Evolutionary conservation across 2,113 vertebrate genomes (phyloP).

Genomic region (Strigops habroptila): DNA sequence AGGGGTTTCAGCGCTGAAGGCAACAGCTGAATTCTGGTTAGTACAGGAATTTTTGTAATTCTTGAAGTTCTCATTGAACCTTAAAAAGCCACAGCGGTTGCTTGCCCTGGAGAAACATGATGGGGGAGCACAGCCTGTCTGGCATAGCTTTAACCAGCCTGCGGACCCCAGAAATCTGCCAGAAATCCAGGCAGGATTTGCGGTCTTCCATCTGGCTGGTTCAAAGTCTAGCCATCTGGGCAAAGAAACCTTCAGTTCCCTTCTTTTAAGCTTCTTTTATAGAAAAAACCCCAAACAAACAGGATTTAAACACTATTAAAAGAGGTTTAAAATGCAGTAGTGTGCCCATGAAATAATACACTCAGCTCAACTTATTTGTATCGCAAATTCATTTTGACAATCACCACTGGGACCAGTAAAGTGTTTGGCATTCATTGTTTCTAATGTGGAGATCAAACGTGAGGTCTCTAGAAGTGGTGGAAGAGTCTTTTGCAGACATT

Average conservation of each 20-base stretch:
- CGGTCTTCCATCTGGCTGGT: constrained; percentile 11
- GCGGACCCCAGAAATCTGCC: background rate
- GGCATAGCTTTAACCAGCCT: background rate
- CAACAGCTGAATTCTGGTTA: background rate
- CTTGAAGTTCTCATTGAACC: background rate
- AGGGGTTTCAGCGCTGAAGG: background rate
- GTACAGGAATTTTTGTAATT: background rate
- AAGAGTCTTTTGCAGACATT: background rate
- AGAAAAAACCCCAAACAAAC: background rate
- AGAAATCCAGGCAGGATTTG: constrained; percentile 13
- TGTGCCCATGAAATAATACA: background rate
- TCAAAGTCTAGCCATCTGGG: constrained; percentile 25
- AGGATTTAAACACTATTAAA: background rate
- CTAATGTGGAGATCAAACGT: background rate
- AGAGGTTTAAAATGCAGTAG: background rate
- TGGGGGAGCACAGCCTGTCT: background rate
- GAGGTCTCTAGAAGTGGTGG: background rate
- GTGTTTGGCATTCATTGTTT: background rate
- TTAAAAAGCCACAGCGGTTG: background rate
- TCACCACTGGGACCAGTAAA: background rate
- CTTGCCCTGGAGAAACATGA: background rate
- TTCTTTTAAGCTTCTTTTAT: background rate
- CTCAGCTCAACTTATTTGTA: background rate
- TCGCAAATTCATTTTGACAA: background rate
- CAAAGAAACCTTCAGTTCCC: background rate